phyloP scores from a whole-genome alignment of 1,140 invertebrate genomes.

The Aphelenchoides fujianensis region DNA sequence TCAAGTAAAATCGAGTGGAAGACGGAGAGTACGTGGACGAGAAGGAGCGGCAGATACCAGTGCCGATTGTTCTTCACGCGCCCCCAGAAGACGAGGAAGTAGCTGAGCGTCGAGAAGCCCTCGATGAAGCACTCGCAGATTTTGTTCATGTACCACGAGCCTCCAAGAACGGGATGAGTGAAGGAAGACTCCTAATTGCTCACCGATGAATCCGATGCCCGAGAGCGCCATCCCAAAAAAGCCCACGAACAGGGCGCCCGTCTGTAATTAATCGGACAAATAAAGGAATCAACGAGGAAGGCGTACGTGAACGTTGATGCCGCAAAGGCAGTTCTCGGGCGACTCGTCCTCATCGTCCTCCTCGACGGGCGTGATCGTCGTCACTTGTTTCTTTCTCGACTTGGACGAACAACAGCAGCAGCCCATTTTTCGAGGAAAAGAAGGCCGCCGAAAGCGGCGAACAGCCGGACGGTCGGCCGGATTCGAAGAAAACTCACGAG shows the following conservation, averaged over 20 bases:
- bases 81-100: constrained; percentile 7
- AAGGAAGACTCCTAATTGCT: too few species aligned
- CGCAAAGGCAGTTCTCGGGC: not conserved
- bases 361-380: not conserved
- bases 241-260: not conserved
- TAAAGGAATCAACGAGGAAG: too few species aligned
- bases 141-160: not conserved
- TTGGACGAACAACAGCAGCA: too few species aligned
- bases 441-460: too few species aligned
- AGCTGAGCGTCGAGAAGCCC: not conserved
- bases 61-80: not conserved
- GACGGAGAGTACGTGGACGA: not conserved
- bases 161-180: too few species aligned
- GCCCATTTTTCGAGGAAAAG: too few species aligned
- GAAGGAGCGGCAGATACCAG: constrained; percentile 10
- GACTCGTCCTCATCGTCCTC: not conserved
- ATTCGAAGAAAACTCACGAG: too few species aligned
- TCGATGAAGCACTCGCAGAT: not conserved
- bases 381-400: too few species aligned
- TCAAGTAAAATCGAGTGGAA: too few species aligned
- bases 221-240: not conserved
- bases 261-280: not conserved
- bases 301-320: not conserved
- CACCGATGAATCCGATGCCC: not conserved
- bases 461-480: too few species aligned